Conservation (phyloP, 2,888 invertebrate genomes). For the Drosophila pseudotalamancana region DNA sequence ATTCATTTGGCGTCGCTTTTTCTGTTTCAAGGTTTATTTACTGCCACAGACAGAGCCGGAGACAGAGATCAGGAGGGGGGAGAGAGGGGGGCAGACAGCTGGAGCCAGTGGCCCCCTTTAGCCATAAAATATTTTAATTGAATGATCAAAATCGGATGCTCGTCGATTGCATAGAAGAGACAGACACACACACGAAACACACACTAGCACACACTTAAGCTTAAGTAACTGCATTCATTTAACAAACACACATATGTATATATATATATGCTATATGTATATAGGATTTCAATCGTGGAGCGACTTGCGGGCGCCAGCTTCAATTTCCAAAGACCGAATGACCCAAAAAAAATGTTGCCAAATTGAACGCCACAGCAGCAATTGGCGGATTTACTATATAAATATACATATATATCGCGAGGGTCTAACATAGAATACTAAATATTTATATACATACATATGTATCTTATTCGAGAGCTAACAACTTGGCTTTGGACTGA, state of each 20-base stretch:
- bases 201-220: too few relatives aligned
- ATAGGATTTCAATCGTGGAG: slow-evolving; percentile 61
- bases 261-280: slow-evolving; percentile 12
- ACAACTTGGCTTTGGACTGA: too few relatives aligned
- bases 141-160: slow-evolving; percentile 80
- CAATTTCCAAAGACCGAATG: slow-evolving; percentile 60
- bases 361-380: slow-evolving; percentile 61
- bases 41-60: slow-evolving; percentile 20
- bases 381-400: too few relatives aligned
- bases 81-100: too few relatives aligned
- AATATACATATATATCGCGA: slow-evolving; percentile 38
- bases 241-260: neutral
- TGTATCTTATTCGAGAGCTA: neutral
- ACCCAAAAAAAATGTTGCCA: slow-evolving; percentile 73
- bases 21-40: slow-evolving; percentile 58
- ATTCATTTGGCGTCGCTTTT: slow-evolving; percentile 68
- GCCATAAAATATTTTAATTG: slow-evolving; percentile 76
- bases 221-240: slow-evolving; percentile 34
- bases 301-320: slow-evolving; percentile 67
- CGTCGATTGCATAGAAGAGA: slow-evolving; percentile 30
- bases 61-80: neutral
- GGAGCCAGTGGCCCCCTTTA: slow-evolving; percentile 47
- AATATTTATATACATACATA: neutral
- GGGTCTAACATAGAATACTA: slow-evolving; percentile 16
- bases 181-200: neutral